Evolutionary conservation across 2,797 vertebrate species (phyloP), one percentile per base, ranked within the genome.

Genomic region (Coendou prehensilis): DNA sequence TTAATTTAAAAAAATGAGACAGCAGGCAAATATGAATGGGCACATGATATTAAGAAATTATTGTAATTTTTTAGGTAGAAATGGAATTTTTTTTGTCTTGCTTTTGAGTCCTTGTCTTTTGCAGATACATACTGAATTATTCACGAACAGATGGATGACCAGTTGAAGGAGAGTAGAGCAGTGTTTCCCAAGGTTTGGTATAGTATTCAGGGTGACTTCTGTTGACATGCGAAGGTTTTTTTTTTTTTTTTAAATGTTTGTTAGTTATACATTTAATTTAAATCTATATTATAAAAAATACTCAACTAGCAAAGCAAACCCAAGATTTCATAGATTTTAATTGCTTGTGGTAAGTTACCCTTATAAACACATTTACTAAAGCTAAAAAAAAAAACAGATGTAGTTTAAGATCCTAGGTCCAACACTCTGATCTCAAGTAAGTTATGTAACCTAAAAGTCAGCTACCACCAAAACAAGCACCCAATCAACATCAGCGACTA

Each of bases 311-410:
- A 54, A n/a, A 94, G 52, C 17, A 71, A 88, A 93, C 45, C 67
- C 52, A 93, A 47, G 28, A 91, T 67, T 93, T 86, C 69, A 82
- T 23, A 87, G 63, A 93, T 84, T 87, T 94, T 90, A 92, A 87
- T 3, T 80, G 33, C 33, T 63, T 78, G 63, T 6, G 41, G 26
- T 67, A 76, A 50, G 47, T 37, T 97, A 59, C 41, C 63, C 47
- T 81, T 76, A 67, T 9, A 28, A 79, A 87, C 67, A 86, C 20
- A 47, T 71, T 83, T 52, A 81, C 0, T n/a, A 20, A 87, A 50
- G 17, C 28, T 69, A n/a, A 69, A 81, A 81, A 87, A 41, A 89
- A 63, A 91, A 18, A 23, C 41, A 85, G n/a, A 93, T 15, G 33
- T 23, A 54, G 33, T 71, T 80, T 83, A n/a, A 86, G 64, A 88